Evolutionary conservation across 2,888 invertebrate species (phyloP).

Genomic region (Myopa testacea): DNA sequence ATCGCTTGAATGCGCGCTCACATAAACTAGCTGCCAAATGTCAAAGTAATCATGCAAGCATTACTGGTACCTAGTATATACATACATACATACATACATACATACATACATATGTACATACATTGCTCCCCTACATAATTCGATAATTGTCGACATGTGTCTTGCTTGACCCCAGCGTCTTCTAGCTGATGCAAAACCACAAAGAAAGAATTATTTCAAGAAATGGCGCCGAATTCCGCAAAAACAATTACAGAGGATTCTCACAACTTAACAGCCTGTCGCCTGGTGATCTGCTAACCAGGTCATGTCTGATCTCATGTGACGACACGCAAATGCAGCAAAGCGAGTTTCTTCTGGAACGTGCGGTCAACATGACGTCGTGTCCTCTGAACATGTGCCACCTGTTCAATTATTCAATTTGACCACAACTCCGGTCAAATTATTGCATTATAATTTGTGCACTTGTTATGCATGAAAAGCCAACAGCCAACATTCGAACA

Average conservation of each 20-base stretch:
- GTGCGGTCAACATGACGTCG: constrained; percentile 38
- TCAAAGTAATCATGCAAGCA: constrained; percentile 27
- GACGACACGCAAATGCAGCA: constrained; percentile 44
- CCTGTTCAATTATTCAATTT: constrained; percentile 68
- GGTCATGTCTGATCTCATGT: constrained; percentile 14
- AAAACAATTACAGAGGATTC: constrained; percentile 43
- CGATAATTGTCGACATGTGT: constrained; percentile 1
- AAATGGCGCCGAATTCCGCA: constrained; percentile 27
- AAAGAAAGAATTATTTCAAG: constrained; percentile 25
- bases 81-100: no score
- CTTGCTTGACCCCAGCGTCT: not conserved
- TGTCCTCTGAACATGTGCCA: constrained; percentile 50
- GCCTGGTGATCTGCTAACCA: constrained; percentile 42
- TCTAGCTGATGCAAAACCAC: constrained; percentile 4
- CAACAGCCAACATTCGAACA: not conserved
- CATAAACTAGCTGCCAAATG: constrained; percentile 40
- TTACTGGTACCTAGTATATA: no score
- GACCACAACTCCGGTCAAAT: constrained; percentile 67
- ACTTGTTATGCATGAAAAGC: not conserved
- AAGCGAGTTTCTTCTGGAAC: constrained; percentile 46
- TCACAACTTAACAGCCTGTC: constrained; percentile 66
- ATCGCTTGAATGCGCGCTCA: constrained; percentile 40
- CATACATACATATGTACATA: not conserved
- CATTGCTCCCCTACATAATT: not conserved
- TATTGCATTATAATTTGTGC: constrained; percentile 64